Evolutionary conservation across 2,888 invertebrate species (phyloP).

Genomic region (Chydorus sphaericus): DNA sequence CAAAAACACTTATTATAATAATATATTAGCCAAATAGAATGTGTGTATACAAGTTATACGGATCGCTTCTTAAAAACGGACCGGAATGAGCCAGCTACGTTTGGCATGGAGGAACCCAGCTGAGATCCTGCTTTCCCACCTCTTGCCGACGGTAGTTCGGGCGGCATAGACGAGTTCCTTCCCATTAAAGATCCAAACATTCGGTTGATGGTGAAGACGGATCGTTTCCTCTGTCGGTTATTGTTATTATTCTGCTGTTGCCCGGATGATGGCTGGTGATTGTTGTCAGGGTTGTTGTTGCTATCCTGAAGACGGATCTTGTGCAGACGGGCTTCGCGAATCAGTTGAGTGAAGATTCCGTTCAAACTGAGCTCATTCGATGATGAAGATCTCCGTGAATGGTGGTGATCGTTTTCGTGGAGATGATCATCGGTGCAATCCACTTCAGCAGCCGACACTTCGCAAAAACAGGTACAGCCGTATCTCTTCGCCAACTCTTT

Average conservation of each 20-base stretch:
- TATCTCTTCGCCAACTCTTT: slow-evolving; percentile 6
- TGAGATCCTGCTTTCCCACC: neutral
- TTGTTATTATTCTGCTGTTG: slow-evolving; percentile 8
- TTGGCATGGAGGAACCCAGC: slow-evolving; percentile 12
- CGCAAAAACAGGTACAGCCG: slow-evolving; percentile 9
- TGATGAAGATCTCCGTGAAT: too few relatives aligned
- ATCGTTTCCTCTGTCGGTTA: slow-evolving; percentile 12
- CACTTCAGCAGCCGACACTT: slow-evolving; percentile 13
- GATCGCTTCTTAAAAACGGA: slow-evolving; percentile 13
- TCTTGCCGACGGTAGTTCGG: slow-evolving; percentile 1
- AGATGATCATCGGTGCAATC: too few relatives aligned
- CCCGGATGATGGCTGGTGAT: neutral
- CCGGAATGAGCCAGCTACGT: slow-evolving; percentile 9
- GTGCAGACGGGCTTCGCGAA: neutral
- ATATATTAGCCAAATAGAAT: neutral
- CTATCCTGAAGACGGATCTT: neutral
- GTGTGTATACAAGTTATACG: neutral
- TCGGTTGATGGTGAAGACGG: slow-evolving; percentile 13
- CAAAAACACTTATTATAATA: neutral
- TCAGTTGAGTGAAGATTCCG: slow-evolving; percentile 6
- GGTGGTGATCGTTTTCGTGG: neutral
- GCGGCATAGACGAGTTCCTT: slow-evolving; percentile 10
- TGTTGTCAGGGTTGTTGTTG: slow-evolving; percentile 10
- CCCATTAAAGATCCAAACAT: slow-evolving; percentile 13
- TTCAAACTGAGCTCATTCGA: neutral